Conservation (phyloP, 2,888 invertebrate species). For the Cryptus armator region DNA sequence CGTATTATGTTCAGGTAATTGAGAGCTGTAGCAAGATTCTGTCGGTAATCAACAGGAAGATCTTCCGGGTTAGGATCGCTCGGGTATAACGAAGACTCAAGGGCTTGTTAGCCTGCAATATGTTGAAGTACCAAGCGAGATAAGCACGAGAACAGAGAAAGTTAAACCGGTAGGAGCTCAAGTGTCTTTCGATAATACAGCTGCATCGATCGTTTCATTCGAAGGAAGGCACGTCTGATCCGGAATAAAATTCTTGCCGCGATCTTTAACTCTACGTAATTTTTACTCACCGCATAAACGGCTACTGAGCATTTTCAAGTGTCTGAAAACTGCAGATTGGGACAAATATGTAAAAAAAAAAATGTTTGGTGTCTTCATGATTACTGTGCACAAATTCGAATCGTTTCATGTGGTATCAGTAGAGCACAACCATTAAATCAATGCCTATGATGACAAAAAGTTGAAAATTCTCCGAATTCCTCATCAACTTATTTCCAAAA, state of each 20-base stretch:
- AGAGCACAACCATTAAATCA: too few species aligned
- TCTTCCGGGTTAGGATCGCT: constrained; percentile 22
- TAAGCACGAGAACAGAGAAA: constrained; percentile 24
- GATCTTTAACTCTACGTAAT: neutral
- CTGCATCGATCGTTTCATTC: neutral
- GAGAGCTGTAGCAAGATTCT: constrained; percentile 26
- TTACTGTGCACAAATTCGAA: too few species aligned
- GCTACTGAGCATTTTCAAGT: neutral
- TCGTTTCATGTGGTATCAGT: too few species aligned
- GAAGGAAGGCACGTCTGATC: neutral
- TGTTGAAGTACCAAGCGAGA: constrained; percentile 30
- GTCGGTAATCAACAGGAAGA: constrained; percentile 43
- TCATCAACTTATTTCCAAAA: too few species aligned
- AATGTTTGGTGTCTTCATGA: too few species aligned
- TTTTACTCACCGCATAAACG: neutral
- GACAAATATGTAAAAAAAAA: too few species aligned
- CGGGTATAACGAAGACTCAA: neutral
- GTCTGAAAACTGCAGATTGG: neutral
- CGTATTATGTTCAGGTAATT: constrained; percentile 15
- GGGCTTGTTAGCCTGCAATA: neutral
- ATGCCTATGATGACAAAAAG: too few species aligned
- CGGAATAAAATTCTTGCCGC: neutral
- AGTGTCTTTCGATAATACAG: constrained; percentile 2
- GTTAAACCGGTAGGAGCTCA: neutral
- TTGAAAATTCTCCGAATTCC: too few species aligned